Percentiles rank a stretch among this genome's conserved stretches.
Evolutionary conservation across 2,113 vertebrate species (phyloP).

Genomic region (Oncorhynchus tshawytscha): DNA sequence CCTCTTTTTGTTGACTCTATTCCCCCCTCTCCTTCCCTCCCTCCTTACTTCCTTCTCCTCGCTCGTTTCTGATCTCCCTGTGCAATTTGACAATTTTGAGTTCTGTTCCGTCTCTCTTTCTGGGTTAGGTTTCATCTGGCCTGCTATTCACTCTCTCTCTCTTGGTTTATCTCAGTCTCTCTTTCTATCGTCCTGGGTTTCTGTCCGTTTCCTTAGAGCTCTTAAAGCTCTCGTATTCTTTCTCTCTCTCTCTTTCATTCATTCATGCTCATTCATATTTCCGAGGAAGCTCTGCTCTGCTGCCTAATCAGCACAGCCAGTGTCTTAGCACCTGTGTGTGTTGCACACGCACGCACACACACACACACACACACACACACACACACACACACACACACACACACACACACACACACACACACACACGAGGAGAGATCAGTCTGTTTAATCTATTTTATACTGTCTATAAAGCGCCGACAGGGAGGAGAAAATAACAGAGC

Average conservation of each 20-base stretch:
- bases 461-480: not conserved
- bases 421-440: not conserved
- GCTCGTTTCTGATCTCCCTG: no score
- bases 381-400: not conserved
- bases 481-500: not conserved
- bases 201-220: not conserved
- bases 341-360: not conserved
- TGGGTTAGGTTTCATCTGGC: no score
- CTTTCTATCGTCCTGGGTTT: not conserved
- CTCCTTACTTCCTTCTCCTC: slow-evolving; percentile 1
- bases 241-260: not conserved
- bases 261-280: slow-evolving; percentile 34
- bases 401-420: no score
- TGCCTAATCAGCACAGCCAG: slow-evolving; percentile 18
- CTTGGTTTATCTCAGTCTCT: not conserved
- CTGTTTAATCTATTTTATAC: not conserved
- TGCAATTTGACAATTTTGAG: no score
- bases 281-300: not conserved
- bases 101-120: no score
- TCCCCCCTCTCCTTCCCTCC: slow-evolving; percentile 11
- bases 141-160: not conserved
- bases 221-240: not conserved
- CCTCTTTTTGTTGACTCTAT: slow-evolving; percentile 13
- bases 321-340: not conserved
- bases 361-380: slow-evolving; percentile 4